Percentiles rank a stretch among this genome's conserved stretches.
These are phyloP conservation scores for Hirtodrosophila histrioides DNA, from an alignment of 2,888 invertebrate species.

Conservation along the genomic window DNA sequence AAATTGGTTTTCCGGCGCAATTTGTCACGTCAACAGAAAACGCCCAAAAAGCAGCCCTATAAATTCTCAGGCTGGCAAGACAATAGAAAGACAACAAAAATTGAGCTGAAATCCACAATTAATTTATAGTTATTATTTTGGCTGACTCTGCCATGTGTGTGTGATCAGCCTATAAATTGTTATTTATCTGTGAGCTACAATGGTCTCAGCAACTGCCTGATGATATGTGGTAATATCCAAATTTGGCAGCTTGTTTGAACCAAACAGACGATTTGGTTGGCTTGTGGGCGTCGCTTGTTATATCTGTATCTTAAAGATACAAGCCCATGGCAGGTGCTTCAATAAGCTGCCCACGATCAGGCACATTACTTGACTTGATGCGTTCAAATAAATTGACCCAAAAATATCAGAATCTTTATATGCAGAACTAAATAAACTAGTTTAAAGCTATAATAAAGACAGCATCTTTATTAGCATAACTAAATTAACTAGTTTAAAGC, in stretches of 20 bases:
- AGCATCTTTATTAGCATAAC: too few species aligned
- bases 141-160: slow-evolving; percentile 27
- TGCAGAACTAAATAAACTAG: background rate
- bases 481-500: too few species aligned
- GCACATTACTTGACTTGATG: slow-evolving; percentile 8
- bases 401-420: slow-evolving; percentile 1
- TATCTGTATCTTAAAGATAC: slow-evolving; percentile 34
- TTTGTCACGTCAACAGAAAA: slow-evolving; percentile 39
- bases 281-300: slow-evolving; percentile 29
- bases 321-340: slow-evolving; percentile 32
- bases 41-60: slow-evolving; percentile 28
- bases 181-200: slow-evolving; percentile 38
- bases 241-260: slow-evolving; percentile 58
- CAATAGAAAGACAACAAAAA: slow-evolving; percentile 32
- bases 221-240: slow-evolving; percentile 64
- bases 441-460: too few species aligned
- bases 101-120: slow-evolving; percentile 21
- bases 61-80: slow-evolving; percentile 46
- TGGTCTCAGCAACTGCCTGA: slow-evolving; percentile 22
- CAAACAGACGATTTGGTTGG: slow-evolving; percentile 34
- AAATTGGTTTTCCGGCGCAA: slow-evolving; percentile 34
- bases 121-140: slow-evolving; percentile 68
- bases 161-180: slow-evolving; percentile 64
- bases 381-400: slow-evolving; percentile 10
- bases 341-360: slow-evolving; percentile 6